A percentile compares a stretch with the other conserved stretches of the same genome.
Conservation (phyloP, 1,140 invertebrate genomes). For the Ganaspis sp. region DNA sequence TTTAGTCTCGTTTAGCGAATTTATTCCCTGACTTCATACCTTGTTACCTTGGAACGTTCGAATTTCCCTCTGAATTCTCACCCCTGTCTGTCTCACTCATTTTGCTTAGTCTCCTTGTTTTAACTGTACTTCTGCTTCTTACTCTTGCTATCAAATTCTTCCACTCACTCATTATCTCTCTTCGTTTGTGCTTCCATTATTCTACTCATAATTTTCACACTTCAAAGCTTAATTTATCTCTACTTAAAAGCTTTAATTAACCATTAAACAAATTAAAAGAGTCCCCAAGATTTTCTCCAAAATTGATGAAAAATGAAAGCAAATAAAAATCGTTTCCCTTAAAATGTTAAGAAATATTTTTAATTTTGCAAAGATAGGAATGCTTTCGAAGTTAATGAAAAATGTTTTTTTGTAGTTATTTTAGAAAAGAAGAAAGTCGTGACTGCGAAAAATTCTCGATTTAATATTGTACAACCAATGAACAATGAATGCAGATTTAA, state of each 20-base stretch:
- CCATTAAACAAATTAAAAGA: slow-evolving; percentile 38
- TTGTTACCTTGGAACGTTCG: slow-evolving; percentile 60
- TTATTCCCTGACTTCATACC: slow-evolving; percentile 62
- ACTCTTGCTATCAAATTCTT: slow-evolving; percentile 52
- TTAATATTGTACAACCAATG: slow-evolving; percentile 1
- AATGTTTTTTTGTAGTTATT: background rate
- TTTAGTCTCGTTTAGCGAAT: slow-evolving; percentile 71
- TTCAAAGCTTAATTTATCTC: slow-evolving; percentile 47
- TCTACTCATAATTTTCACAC: slow-evolving; percentile 45
- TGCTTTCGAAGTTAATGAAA: background rate
- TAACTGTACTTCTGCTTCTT: slow-evolving; percentile 50
- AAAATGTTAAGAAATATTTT: background rate
- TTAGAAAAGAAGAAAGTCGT: background rate
- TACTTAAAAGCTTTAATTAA: slow-evolving; percentile 54
- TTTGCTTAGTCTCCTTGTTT: slow-evolving; percentile 47
- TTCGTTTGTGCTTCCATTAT: slow-evolving; percentile 18
- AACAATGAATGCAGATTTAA: too few species aligned
- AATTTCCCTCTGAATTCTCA: slow-evolving; percentile 44
- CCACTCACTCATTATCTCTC: slow-evolving; percentile 49
- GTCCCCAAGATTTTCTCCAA: background rate
- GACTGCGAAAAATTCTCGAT: background rate
- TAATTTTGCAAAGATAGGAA: background rate
- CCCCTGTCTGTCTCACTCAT: slow-evolving; percentile 55
- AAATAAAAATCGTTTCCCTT: too few species aligned
- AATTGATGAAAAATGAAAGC: background rate